Conservation (phyloP, 2,797 vertebrate species). For the Rhinella marina region DNA sequence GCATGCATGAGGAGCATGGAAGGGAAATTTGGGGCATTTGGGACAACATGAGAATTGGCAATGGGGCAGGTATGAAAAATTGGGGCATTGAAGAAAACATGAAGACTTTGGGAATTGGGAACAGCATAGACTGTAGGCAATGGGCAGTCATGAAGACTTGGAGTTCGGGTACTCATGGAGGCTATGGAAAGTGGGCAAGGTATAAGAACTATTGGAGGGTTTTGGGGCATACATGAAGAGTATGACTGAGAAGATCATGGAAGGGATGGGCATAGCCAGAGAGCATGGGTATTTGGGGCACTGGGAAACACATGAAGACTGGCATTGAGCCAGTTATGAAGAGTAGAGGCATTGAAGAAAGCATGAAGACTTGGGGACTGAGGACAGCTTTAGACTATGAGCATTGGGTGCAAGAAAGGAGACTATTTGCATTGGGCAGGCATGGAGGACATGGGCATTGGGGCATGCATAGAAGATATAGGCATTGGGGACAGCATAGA, state of each 20-base stretch:
- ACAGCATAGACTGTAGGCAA: background rate
- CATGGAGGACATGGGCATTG: background rate
- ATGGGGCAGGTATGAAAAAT: background rate
- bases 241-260: no score
- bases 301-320: background rate
- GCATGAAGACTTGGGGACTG: background rate
- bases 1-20: background rate
- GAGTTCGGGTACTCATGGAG: background rate
- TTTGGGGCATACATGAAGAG: no score
- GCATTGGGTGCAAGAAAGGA: background rate
- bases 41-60: background rate
- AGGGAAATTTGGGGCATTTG: background rate
- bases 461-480: background rate
- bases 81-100: background rate
- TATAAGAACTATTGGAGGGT: background rate
- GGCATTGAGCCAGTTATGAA: background rate
- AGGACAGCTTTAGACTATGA: no score
- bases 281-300: background rate
- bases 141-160: no score
- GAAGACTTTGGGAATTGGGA: background rate
- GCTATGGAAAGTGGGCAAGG: background rate
- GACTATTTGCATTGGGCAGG: background rate
- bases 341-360: background rate
- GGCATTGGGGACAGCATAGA: no score
- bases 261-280: no score